These are phyloP conservation scores for Drosophila insularis DNA, from an alignment of 1,140 invertebrate species.

Conservation along the genomic window DNA sequence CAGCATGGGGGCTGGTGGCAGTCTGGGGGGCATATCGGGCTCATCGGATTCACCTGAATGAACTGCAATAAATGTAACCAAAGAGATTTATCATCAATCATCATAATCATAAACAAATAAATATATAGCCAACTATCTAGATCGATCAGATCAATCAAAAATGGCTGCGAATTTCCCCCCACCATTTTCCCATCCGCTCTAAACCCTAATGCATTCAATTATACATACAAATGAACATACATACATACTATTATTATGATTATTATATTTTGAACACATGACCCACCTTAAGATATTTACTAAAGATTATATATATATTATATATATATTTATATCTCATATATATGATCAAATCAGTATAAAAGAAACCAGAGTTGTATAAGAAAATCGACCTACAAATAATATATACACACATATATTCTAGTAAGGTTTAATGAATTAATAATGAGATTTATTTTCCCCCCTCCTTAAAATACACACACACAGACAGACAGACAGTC, in stretches of 20 bases:
- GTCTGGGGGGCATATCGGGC: constrained; percentile 79
- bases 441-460: constrained; percentile 18
- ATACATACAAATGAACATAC: constrained; percentile 25
- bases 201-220: constrained; percentile 45
- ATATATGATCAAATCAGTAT: constrained; percentile 13
- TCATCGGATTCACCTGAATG: constrained; percentile 74
- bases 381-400: neutral
- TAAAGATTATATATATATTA: constrained; percentile 40
- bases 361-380: neutral
- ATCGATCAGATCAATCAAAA: neutral
- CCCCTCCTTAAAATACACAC: constrained; percentile 14
- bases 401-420: neutral
- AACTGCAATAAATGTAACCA: constrained; percentile 43
- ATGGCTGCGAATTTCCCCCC: neutral
- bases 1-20: constrained; percentile 70
- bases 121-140: neutral
- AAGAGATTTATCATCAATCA: constrained; percentile 48
- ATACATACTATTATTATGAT: constrained; percentile 6
- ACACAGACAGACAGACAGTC: constrained; percentile 21
- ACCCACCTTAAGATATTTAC: constrained; percentile 48
- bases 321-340: constrained; percentile 51
- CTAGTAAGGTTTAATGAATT: neutral
- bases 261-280: constrained; percentile 45
- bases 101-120: neutral
- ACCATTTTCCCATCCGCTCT: neutral